Percentiles rank a stretch among this genome's conserved stretches.
Evolutionary conservation across 2,888 invertebrate genomes (phyloP).

Genomic region (Sympetrum striolatum): DNA sequence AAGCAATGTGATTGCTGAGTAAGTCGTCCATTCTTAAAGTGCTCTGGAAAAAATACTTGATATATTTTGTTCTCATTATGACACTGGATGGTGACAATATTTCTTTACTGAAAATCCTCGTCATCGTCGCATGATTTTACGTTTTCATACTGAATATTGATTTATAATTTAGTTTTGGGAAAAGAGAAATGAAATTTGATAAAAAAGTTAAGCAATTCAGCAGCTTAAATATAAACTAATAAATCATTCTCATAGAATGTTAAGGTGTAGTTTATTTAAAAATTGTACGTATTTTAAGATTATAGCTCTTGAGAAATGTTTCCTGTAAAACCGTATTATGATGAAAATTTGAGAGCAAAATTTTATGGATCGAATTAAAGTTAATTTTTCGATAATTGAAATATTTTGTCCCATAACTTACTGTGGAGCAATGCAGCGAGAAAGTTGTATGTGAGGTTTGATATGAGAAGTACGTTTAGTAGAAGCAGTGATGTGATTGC

Average conservation of each 20-base stretch:
- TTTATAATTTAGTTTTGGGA: conserved; percentile 30
- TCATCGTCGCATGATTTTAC: conserved; percentile 27
- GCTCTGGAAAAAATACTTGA: background rate
- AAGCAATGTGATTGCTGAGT: background rate
- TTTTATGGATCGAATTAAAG: background rate
- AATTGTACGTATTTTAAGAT: conserved; percentile 16
- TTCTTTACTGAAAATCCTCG: background rate
- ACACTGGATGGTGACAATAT: background rate
- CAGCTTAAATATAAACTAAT: conserved; percentile 34
- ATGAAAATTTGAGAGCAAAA: background rate
- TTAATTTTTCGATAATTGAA: background rate
- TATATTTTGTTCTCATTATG: conserved; percentile 17
- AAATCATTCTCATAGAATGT: conserved; percentile 42
- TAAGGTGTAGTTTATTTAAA: conserved; percentile 32
- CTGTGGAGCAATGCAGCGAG: background rate
- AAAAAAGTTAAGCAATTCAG: conserved; percentile 39
- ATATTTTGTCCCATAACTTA: background rate
- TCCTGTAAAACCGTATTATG: background rate
- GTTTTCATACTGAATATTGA: conserved; percentile 31
- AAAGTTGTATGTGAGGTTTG: background rate
- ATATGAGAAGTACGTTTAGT: background rate
- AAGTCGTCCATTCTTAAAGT: background rate
- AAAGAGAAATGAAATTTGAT: conserved; percentile 43
- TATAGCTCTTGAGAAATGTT: conserved; percentile 1
- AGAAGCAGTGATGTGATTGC: conserved; percentile 1